phyloP scores from a whole-genome alignment of 1,140 invertebrate genomes.

The Vanessa atalanta region DNA sequence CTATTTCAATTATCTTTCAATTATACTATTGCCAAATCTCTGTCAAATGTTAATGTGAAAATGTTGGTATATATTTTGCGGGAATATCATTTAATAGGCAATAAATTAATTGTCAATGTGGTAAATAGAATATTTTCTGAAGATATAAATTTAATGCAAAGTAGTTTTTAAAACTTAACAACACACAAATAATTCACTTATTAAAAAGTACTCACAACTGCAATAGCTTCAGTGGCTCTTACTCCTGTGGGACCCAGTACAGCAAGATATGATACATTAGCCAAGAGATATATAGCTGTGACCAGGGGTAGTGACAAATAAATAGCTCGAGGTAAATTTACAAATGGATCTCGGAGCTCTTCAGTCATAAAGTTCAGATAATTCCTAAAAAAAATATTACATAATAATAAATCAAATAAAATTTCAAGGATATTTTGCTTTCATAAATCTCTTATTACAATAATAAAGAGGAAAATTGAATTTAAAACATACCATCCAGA shows the following conservation, averaged over 20 bases:
- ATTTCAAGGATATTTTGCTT: background rate
- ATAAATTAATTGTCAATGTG: no score
- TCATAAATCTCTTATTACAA: no score
- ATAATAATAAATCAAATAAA: background rate
- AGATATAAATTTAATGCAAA: no score
- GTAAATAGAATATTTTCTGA: no score
- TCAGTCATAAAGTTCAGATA: slow-evolving; percentile 99
- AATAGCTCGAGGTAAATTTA: slow-evolving; percentile 96
- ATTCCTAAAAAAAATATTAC: slow-evolving; percentile 82
- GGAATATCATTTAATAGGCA: no score
- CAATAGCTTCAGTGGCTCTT: slow-evolving; percentile 93
- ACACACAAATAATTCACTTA: no score
- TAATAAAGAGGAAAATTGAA: no score
- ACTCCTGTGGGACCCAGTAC: slow-evolving; percentile 92
- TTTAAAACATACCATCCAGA: slow-evolving; percentile 90
- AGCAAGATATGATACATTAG: slow-evolving; percentile 94
- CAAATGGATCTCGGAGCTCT: slow-evolving; percentile 95
- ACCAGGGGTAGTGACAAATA: slow-evolving; percentile 95
- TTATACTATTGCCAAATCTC: no score
- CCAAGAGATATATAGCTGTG: slow-evolving; percentile 94
- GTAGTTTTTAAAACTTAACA: no score
- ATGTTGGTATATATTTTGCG: no score
- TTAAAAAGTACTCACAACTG: slow-evolving; percentile 87
- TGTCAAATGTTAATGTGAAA: no score
- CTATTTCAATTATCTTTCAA: no score